Conservation (phyloP, 2,113 vertebrate genomes). For the Galeopterus variegatus region DNA sequence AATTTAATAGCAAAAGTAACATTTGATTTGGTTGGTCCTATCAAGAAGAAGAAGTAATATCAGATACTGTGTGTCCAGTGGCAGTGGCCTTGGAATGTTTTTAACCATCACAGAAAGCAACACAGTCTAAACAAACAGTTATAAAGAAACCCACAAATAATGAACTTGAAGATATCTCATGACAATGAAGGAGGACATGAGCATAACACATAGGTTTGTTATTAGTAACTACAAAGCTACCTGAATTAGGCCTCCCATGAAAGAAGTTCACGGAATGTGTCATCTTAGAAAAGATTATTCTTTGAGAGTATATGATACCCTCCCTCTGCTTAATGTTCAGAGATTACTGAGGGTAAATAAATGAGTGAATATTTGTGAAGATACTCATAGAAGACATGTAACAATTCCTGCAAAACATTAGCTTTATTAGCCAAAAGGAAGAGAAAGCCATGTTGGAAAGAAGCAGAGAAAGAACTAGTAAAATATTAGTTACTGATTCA, state of each 20-base stretch:
- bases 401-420: constrained; percentile 1
- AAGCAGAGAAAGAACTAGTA: background rate
- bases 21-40: constrained; percentile 34
- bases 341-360: background rate
- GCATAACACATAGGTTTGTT: background rate
- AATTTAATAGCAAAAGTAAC: constrained; percentile 55
- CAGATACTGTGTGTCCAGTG: background rate
- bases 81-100: background rate
- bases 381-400: background rate
- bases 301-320: background rate
- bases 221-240: background rate
- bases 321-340: background rate
- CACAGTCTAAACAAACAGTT: constrained; percentile 8
- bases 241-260: background rate
- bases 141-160: background rate
- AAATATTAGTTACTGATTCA: background rate
- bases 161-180: background rate
- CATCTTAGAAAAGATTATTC: too few relatives aligned
- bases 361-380: constrained; percentile 1
- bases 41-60: background rate
- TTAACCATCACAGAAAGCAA: constrained; percentile 22
- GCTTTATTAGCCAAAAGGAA: constrained; percentile 43
- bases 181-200: background rate
- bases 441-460: background rate
- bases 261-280: background rate